These are phyloP conservation scores for Idaea straminata DNA, from an alignment of 2,888 invertebrate genomes.

Conservation along the genomic window DNA sequence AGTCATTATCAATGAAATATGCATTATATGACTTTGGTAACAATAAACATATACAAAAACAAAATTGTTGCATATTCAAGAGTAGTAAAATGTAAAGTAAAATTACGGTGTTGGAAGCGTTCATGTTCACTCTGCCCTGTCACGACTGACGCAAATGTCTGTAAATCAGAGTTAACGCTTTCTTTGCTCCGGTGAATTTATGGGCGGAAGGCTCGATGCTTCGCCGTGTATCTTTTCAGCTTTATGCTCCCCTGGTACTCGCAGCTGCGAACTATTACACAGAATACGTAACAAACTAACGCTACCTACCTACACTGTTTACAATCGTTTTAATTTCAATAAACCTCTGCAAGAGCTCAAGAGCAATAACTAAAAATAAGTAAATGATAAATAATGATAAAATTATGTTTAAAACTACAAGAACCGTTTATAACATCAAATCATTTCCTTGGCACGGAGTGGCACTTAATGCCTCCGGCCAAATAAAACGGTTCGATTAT, in stretches of 20 bases:
- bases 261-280: constrained; percentile 33
- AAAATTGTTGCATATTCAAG: constrained; percentile 29
- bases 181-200: constrained; percentile 64
- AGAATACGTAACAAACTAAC: constrained; percentile 21
- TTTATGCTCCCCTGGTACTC: constrained; percentile 50
- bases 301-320: constrained; percentile 24
- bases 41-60: constrained; percentile 14
- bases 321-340: constrained; percentile 40
- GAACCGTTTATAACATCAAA: constrained; percentile 38
- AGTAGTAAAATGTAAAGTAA: constrained; percentile 19
- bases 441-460: constrained; percentile 44
- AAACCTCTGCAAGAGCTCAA: constrained; percentile 32
- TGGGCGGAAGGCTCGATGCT: constrained; percentile 49
- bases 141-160: constrained; percentile 52
- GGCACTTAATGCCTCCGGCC: constrained; percentile 43
- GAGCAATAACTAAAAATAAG: constrained; percentile 4
- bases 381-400: background rate
- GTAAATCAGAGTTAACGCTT: constrained; percentile 72
- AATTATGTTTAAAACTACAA: constrained; percentile 40
- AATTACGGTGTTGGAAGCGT: constrained; percentile 26
- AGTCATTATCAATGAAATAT: background rate
- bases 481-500: constrained; percentile 59
- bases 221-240: constrained; percentile 50
- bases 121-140: constrained; percentile 37
- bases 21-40: background rate